These are phyloP conservation scores for Tenebrio molitor DNA, from an alignment of 1,140 invertebrate genomes.

Conservation along the genomic window DNA sequence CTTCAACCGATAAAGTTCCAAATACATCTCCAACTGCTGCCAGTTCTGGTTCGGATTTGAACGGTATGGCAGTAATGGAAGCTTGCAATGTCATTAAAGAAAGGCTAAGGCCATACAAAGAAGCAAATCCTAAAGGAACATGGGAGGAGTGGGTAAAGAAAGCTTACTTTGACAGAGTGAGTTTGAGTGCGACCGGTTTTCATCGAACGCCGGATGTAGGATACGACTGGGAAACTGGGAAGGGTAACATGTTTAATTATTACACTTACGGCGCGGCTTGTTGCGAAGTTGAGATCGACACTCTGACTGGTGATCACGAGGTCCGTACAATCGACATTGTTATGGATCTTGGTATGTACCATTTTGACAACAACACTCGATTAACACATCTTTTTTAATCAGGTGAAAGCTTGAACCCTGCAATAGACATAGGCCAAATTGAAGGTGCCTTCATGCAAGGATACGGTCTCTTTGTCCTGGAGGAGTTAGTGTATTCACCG, in stretches of 20 bases:
- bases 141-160: slow-evolving; percentile 89
- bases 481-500: slow-evolving; percentile 89
- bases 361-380: slow-evolving; percentile 2
- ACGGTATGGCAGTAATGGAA: slow-evolving; percentile 94
- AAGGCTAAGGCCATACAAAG: slow-evolving; percentile 83
- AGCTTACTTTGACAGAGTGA: slow-evolving; percentile 86
- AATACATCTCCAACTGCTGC: slow-evolving; percentile 95
- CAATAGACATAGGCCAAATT: slow-evolving; percentile 96
- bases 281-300: slow-evolving; percentile 90
- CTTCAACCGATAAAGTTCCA: slow-evolving; percentile 93
- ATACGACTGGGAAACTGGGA: slow-evolving; percentile 80
- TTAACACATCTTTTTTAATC: slow-evolving; percentile 1
- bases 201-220: slow-evolving; percentile 85
- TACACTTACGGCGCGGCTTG: slow-evolving; percentile 85
- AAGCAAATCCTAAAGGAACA: slow-evolving; percentile 81
- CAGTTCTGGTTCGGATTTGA: slow-evolving; percentile 91
- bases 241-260: slow-evolving; percentile 83
- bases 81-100: slow-evolving; percentile 86
- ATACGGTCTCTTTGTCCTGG: slow-evolving; percentile 91
- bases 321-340: slow-evolving; percentile 92
- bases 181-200: slow-evolving; percentile 89
- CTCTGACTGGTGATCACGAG: slow-evolving; percentile 89
- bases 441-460: slow-evolving; percentile 96
- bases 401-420: slow-evolving; percentile 92
- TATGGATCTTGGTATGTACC: slow-evolving; percentile 84